phyloP scores from a whole-genome alignment of 2,888 invertebrate genomes.

The Lottia gigantea region DNA sequence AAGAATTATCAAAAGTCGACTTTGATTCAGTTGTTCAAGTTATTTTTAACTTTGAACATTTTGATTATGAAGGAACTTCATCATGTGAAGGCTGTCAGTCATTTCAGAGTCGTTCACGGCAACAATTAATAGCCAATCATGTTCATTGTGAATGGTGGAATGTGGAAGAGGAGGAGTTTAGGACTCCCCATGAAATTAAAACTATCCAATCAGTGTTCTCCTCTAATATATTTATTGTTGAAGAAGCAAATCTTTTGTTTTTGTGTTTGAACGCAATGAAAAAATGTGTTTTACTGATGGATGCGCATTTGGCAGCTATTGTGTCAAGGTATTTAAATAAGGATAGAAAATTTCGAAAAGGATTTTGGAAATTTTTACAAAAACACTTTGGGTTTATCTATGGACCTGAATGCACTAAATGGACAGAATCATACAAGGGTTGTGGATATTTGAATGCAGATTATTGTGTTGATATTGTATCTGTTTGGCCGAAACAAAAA shows the following conservation, averaged over 20 bases:
- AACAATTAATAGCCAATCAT: not conserved
- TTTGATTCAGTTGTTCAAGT: constrained; percentile 18
- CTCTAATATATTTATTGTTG: not conserved
- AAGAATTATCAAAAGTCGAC: constrained; percentile 31
- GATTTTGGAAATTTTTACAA: constrained; percentile 38
- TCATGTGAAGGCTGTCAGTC: not conserved
- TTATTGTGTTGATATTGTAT: constrained; percentile 39
- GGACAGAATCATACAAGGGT: not conserved
- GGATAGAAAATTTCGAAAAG: constrained; percentile 41
- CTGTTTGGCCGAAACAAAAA: constrained; percentile 43
- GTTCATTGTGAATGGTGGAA: not conserved
- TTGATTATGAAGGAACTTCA: not conserved
- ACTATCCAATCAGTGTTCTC: not conserved
- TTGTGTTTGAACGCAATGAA: constrained; percentile 7
- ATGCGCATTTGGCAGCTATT: constrained; percentile 49
- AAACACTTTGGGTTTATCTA: constrained; percentile 23
- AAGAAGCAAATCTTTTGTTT: not conserved
- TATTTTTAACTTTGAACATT: constrained; percentile 5
- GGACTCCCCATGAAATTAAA: not conserved
- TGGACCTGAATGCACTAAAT: constrained; percentile 15
- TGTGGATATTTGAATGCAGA: constrained; percentile 27
- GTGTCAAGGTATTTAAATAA: constrained; percentile 32
- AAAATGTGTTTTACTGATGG: constrained; percentile 29
- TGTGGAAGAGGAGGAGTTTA: not conserved
- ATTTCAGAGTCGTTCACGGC: not conserved